Conservation (phyloP, 2,888 invertebrate species). For the Drosophila sordidula region DNA sequence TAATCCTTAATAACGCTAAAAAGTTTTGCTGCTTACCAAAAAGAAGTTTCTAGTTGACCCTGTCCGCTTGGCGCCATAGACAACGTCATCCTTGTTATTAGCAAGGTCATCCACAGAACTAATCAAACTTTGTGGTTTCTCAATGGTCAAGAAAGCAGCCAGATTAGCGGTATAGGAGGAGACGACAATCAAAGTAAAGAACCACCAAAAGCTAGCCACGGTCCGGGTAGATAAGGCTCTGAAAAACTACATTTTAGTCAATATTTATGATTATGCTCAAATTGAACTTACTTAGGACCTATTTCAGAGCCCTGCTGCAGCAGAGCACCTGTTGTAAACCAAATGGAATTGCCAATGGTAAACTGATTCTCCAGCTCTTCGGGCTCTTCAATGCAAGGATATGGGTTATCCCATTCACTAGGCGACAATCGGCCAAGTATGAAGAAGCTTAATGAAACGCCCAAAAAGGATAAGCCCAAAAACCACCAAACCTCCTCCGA, state of each 20-base stretch:
- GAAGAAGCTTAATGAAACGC: conserved; percentile 92
- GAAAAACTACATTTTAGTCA: not conserved
- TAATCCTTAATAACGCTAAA: no score
- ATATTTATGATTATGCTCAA: not conserved
- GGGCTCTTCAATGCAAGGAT: conserved; percentile 93
- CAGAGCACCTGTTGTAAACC: conserved; percentile 95
- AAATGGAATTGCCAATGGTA: conserved; percentile 92
- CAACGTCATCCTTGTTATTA: conserved; percentile 90
- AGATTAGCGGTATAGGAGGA: conserved; percentile 96
- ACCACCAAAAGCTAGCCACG: conserved; percentile 95
- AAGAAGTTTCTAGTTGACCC: conserved; percentile 96
- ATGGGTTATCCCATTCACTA: conserved; percentile 95
- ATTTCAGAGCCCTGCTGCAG: conserved; percentile 95
- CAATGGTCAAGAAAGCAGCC: conserved; percentile 95
- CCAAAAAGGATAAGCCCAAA: conserved; percentile 90
- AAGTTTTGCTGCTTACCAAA: conserved; percentile 87
- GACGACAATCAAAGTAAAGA: conserved; percentile 92
- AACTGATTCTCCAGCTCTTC: conserved; percentile 93
- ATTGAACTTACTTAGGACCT: conserved; percentile 90
- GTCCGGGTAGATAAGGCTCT: conserved; percentile 95
- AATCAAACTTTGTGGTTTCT: conserved; percentile 89
- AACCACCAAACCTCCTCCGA: conserved; percentile 93
- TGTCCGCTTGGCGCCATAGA: conserved; percentile 92
- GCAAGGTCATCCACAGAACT: conserved; percentile 93
- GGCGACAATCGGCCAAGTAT: conserved; percentile 93